Base-by-base conservation (phyloP, 1,140 invertebrate genomes). In the Drosophila orena region DNA sequence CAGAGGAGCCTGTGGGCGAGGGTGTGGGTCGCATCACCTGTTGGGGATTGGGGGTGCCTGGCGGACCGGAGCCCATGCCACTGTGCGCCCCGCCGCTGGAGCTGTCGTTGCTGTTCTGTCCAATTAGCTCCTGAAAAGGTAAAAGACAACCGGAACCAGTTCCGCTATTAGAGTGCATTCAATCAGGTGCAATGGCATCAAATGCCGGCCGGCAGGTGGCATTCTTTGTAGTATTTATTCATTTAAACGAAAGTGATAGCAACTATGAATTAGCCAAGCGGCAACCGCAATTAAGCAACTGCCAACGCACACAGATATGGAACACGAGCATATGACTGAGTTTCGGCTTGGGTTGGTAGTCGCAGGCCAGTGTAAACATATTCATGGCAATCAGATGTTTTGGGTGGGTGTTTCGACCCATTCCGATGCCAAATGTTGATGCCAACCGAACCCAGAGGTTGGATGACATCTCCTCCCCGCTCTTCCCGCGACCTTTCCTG, bases 1-100 rank as follows among this genome's bases (percentile, higher is more conserved):
- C 97, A 86, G 92, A 92, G 84, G 97, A 98, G 91, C 97, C 97
- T 90, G 97, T 98, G 79, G 97, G 97, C 90, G 97, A 98, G 84
- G 97, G 97, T 89, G 96, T 97, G 68, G 97, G 97, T 93, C 97
- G 96, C 95, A 97, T 95, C 38, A 91, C 90, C 58, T 92, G 91
- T 49, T 92, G 95, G 65, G 95, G 95, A 93, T 95, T 96, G 71
- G 95, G 95, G 61, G 95, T 96, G 56, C 95, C 95, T 52, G 95
- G 95, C 92, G 95, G 93, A 93, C 96, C 92, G 93, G 95, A 93
- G 94, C 96, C 94, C 94, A 96, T 95, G 92, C 95, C 95, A 92
- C 95, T 96, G 91, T 95, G 93, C 38, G 93, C 93, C 56, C 93
- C 94, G 30, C 93, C 95, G 86, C 94, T 94, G 71, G 94, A 94